Evolutionary conservation across 2,888 invertebrate genomes (phyloP).

Genomic region (Catocala nupta): DNA sequence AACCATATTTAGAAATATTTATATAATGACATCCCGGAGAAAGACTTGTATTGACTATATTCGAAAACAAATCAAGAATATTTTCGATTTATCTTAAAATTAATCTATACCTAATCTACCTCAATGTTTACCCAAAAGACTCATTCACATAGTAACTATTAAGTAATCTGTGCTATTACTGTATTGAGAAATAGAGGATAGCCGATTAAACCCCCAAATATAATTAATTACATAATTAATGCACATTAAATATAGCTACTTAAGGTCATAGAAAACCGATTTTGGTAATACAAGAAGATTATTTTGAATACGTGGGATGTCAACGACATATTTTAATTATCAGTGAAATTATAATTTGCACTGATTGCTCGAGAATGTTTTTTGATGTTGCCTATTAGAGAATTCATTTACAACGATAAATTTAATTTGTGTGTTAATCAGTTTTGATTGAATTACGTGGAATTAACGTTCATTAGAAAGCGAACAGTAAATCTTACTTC

Average conservation of each 20-base stretch:
- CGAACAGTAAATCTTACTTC: constrained; percentile 13
- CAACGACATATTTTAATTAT: constrained; percentile 18
- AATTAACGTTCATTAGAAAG: constrained; percentile 28
- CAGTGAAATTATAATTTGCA: constrained; percentile 43
- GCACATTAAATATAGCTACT: constrained; percentile 12
- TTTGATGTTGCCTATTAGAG: not conserved
- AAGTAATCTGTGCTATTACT: too few species aligned
- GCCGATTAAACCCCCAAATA: not conserved
- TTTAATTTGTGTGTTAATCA: constrained; percentile 24
- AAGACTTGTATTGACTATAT: too few species aligned
- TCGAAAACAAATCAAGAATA: too few species aligned
- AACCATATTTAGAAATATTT: too few species aligned
- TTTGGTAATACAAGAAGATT: constrained; percentile 7
- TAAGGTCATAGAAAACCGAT: constrained; percentile 6
- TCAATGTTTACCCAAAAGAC: too few species aligned
- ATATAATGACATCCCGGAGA: too few species aligned
- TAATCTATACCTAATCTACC: too few species aligned
- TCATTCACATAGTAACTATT: too few species aligned
- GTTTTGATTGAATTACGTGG: constrained; percentile 12
- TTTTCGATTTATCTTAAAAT: too few species aligned
- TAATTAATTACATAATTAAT: constrained; percentile 11
- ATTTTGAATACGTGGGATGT: not conserved
- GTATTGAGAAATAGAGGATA: not conserved
- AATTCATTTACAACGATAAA: constrained; percentile 18
- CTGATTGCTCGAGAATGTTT: constrained; percentile 26